These are phyloP conservation scores for Amaurobius ferox DNA, from an alignment of 2,888 invertebrate genomes.

Conservation along the genomic window DNA sequence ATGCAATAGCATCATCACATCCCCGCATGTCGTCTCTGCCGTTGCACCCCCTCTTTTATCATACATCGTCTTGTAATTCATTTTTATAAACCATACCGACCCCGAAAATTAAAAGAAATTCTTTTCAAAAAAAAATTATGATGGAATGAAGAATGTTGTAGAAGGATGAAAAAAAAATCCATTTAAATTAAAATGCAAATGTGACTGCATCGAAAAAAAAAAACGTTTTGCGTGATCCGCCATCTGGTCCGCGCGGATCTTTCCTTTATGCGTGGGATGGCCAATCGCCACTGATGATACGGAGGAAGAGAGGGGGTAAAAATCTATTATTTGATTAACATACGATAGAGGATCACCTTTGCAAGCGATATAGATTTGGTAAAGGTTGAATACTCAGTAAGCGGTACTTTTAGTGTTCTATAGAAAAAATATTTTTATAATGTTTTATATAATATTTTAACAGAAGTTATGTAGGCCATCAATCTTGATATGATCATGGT, in stretches of 20 bases:
- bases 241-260: conserved; percentile 37
- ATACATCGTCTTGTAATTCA: not conserved
- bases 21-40: not conserved
- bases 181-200: conserved; percentile 71
- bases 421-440: no score
- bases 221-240: conserved; percentile 29
- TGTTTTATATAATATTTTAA: no score
- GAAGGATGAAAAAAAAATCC: conserved; percentile 22
- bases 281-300: not conserved
- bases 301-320: not conserved
- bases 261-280: not conserved
- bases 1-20: conserved; percentile 60
- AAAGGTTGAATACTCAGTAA: no score
- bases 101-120: conserved; percentile 3
- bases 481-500: no score
- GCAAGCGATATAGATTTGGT: not conserved
- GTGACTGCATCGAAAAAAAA: conserved; percentile 39
- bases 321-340: not conserved
- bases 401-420: no score
- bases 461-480: no score
- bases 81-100: not conserved
- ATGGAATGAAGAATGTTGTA: conserved; percentile 32
- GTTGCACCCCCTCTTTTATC: not conserved
- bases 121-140: conserved; percentile 31
- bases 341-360: not conserved